Base-by-base conservation (phyloP, 2,797 vertebrate species). In the Tachyglossus aculeatus region DNA sequence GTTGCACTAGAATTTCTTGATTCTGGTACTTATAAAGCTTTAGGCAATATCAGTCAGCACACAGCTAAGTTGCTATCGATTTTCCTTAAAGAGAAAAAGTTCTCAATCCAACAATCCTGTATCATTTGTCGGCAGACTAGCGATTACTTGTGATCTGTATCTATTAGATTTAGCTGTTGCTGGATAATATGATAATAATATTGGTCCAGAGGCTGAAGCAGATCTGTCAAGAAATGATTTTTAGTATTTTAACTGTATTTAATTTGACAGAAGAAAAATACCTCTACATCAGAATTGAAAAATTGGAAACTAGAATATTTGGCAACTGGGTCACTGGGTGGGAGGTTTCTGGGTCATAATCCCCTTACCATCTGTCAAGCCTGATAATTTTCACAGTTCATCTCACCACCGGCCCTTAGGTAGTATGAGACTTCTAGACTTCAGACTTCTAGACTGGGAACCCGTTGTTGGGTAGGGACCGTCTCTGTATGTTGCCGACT, bases 41-140 rank as follows among this genome's bases (percentile, higher is more conserved):
- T 19, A 24, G 52, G 67, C 14, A 19, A 25, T 47, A 66, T 51
- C 59, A 71, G 60, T 67, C 52, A 55, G 29, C 27, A 44, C 13
- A 38, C 13, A 41, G 38, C 54, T 67, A 48, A 61, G 54, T 19
- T 54, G 31, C n/a, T 64, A 73, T 32, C 69, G 73, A 81, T 70
- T 74, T 77, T 41, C 44, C 41, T n/a, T 60, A 47, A 71, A 64
- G 24, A 50, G 45, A 58, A 67, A 72, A 57, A 40, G 5, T 33
- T 60, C 41, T 48, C 32, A 27, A 16, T 22, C 29, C 6, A 22
- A 27, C 27, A 18, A 32, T 48, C 11, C 15, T 36, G 7, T 43
- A 36, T 64, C 39, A 60, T 71, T 58, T 54, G 32, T 16, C 21
- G 9, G 58, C 24, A 51, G 55, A 14, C 25, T 2, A 57, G 48